A percentile compares a stretch with the other conserved stretches of the same genome.
Evolutionary conservation across 2,888 invertebrate species (phyloP).

Genomic region (Strigamia transsilvanica): DNA sequence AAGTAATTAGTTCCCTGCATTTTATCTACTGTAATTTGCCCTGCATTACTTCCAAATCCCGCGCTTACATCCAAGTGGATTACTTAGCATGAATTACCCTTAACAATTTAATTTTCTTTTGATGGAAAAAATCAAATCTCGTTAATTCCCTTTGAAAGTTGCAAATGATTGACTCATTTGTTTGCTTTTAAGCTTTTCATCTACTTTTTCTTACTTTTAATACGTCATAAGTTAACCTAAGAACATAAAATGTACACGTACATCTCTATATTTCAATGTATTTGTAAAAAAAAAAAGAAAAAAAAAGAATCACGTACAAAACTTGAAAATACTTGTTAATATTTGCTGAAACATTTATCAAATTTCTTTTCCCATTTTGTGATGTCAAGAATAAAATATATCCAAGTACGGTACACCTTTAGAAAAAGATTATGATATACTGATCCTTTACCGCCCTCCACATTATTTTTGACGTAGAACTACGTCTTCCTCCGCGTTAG

Average conservation of each 20-base stretch:
- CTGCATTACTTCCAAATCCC: slow-evolving; percentile 11
- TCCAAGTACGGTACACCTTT: too few relatives aligned
- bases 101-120: slow-evolving; percentile 31
- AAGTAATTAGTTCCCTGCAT: slow-evolving; percentile 39
- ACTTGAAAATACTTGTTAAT: not conserved
- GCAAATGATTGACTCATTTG: slow-evolving; percentile 6
- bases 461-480: too few relatives aligned
- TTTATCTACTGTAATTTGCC: slow-evolving; percentile 42
- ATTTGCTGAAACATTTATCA: not conserved
- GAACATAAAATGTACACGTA: not conserved
- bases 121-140: not conserved
- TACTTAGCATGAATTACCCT: not conserved
- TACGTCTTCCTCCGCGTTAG: too few relatives aligned
- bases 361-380: too few relatives aligned
- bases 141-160: too few relatives aligned
- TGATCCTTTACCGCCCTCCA: too few relatives aligned
- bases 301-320: not conserved
- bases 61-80: slow-evolving; percentile 33
- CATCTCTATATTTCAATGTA: not conserved
- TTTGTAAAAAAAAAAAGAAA: too few relatives aligned
- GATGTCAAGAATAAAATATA: too few relatives aligned
- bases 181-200: not conserved
- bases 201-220: not conserved
- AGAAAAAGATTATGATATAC: too few relatives aligned
- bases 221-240: not conserved